Conservation (phyloP, 1,140 invertebrate genomes). For the Diuraphis noxia region DNA sequence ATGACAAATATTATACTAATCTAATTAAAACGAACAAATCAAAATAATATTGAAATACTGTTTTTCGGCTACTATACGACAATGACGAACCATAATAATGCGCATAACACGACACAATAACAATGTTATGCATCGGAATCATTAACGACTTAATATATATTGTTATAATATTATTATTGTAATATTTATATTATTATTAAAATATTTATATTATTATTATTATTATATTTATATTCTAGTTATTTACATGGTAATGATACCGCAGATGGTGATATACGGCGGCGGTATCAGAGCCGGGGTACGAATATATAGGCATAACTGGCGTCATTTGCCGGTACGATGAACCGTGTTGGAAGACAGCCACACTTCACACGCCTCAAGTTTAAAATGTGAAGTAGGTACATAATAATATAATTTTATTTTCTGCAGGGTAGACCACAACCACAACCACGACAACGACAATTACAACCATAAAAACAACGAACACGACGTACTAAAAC, state of each 20-base stretch:
- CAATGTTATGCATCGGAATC: neutral
- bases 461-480: neutral
- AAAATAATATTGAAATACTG: neutral
- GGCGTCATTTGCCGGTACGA: neutral
- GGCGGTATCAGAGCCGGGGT: neutral
- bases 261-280: neutral
- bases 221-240: neutral
- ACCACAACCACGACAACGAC: neutral
- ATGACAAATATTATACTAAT: neutral
- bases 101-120: neutral
- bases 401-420: neutral
- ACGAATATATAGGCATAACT: neutral
- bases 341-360: too few species aligned
- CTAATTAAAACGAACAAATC: neutral
- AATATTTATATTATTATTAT: too few species aligned
- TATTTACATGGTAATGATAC: neutral
- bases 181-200: neutral
- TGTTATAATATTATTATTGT: neutral
- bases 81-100: neutral
- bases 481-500: neutral
- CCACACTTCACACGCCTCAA: neutral
- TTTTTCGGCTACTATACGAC: neutral
- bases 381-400: neutral
- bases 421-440: neutral
- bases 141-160: neutral